phyloP scores from a whole-genome alignment of 2,888 invertebrate species.

The Odontocolon sp. region DNA sequence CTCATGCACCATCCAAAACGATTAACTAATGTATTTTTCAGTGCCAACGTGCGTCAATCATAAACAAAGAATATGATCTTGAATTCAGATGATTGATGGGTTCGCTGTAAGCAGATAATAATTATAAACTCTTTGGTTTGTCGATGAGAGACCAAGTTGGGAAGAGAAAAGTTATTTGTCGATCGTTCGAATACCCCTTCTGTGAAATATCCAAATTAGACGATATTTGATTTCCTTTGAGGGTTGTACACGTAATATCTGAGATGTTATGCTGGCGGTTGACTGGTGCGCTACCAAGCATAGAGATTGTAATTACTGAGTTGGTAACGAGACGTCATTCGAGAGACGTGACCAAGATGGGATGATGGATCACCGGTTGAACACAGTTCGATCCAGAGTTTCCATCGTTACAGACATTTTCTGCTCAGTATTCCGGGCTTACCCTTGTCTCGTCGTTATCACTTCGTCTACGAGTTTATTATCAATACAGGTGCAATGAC shows the following conservation, averaged over 20 bases:
- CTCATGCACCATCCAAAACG: constrained; percentile 28
- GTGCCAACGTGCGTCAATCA: constrained; percentile 37
- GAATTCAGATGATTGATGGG: constrained; percentile 48
- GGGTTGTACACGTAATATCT: background rate
- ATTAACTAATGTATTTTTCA: constrained; percentile 47
- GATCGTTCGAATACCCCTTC: background rate
- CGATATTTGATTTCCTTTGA: constrained; percentile 24
- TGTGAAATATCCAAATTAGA: constrained; percentile 6
- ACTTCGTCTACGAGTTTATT: constrained; percentile 82
- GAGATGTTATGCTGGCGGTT: constrained; percentile 23
- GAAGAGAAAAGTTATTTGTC: constrained; percentile 17
- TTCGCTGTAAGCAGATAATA: constrained; percentile 8
- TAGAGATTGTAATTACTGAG: constrained; percentile 67
- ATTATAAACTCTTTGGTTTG: constrained; percentile 26
- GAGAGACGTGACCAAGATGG: constrained; percentile 36
- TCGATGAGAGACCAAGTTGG: constrained; percentile 18
- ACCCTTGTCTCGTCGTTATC: constrained; percentile 82
- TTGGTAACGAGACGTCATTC: constrained; percentile 68
- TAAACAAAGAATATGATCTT: constrained; percentile 7
- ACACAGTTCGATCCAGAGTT: constrained; percentile 43
- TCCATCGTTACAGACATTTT: constrained; percentile 31
- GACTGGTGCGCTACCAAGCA: constrained; percentile 4
- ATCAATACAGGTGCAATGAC: constrained; percentile 66
- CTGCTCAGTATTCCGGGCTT: background rate
- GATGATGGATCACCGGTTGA: constrained; percentile 65